Conservation (phyloP, 2,797 vertebrate genomes). For the Rhinichthys osculus region DNA sequence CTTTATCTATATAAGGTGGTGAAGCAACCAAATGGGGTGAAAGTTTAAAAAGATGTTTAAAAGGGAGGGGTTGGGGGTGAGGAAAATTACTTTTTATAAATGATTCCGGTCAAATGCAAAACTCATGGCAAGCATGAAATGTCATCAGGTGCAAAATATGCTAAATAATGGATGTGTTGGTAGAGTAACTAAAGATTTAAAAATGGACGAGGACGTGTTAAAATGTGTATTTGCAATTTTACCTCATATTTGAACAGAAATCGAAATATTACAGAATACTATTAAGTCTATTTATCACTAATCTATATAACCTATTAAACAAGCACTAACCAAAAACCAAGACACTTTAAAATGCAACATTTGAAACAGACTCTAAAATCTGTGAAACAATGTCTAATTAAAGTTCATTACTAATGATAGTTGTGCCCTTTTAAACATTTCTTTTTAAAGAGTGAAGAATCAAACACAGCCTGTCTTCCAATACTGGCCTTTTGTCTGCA, state of each 20-base stretch:
- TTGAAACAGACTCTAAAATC: neutral
- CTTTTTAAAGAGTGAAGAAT: neutral
- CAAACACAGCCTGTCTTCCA: neutral
- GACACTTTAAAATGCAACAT: neutral
- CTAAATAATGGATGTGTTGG: too few relatives aligned
- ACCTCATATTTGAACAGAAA: neutral
- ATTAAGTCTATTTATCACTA: neutral
- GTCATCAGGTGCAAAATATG: too few relatives aligned
- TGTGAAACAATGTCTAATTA: neutral
- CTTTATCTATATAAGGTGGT: neutral
- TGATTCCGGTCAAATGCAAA: too few relatives aligned
- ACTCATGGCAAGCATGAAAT: too few relatives aligned
- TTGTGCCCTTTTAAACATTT: neutral
- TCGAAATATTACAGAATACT: neutral
- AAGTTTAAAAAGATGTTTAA: neutral
- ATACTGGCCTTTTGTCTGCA: neutral
- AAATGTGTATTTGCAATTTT: neutral
- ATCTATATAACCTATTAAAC: neutral
- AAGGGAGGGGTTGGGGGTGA: too few relatives aligned
- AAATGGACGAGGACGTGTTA: neutral
- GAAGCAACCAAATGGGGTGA: neutral
- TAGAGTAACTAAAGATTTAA: too few relatives aligned
- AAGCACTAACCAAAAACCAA: neutral
- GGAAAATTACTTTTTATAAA: too few relatives aligned
- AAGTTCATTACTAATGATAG: neutral